phyloP scores from a whole-genome alignment of 1,140 invertebrate genomes.

The Sycophila sp. region DNA sequence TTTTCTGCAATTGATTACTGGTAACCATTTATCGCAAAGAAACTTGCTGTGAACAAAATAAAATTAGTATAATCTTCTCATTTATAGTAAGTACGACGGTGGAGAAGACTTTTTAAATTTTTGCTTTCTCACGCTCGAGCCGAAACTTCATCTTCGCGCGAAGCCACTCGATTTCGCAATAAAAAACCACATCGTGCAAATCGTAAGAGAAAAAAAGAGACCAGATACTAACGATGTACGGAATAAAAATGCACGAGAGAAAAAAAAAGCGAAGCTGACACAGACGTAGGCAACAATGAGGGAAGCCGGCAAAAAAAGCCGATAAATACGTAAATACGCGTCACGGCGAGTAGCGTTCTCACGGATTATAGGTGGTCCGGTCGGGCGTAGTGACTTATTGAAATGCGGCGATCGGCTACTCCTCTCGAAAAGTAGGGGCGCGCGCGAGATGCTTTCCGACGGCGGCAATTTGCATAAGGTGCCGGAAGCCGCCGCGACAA shows the following conservation, averaged over 20 bases:
- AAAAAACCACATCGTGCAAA: neutral
- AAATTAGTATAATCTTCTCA: too few relatives aligned
- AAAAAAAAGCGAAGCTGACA: neutral
- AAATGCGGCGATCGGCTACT: constrained; percentile 15
- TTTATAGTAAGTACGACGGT: too few relatives aligned
- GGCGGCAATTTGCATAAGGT: constrained; percentile 47
- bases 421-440: constrained; percentile 34
- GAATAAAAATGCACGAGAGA: neutral
- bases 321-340: neutral
- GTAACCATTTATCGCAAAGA: too few relatives aligned
- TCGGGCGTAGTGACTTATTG: neutral
- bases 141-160: neutral
- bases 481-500: constrained; percentile 41
- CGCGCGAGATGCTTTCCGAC: constrained; percentile 15
- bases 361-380: constrained; percentile 9
- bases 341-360: constrained; percentile 3
- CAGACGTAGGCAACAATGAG: neutral
- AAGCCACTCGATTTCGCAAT: neutral
- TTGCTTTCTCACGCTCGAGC: neutral
- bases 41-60: too few relatives aligned
- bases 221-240: too few relatives aligned
- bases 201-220: neutral
- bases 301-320: neutral
- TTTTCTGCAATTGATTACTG: too few relatives aligned
- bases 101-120: too few relatives aligned